These are phyloP conservation scores for Sylvilagus floridanus DNA, from an alignment of 2,797 vertebrate species.

Conservation along the genomic window DNA sequence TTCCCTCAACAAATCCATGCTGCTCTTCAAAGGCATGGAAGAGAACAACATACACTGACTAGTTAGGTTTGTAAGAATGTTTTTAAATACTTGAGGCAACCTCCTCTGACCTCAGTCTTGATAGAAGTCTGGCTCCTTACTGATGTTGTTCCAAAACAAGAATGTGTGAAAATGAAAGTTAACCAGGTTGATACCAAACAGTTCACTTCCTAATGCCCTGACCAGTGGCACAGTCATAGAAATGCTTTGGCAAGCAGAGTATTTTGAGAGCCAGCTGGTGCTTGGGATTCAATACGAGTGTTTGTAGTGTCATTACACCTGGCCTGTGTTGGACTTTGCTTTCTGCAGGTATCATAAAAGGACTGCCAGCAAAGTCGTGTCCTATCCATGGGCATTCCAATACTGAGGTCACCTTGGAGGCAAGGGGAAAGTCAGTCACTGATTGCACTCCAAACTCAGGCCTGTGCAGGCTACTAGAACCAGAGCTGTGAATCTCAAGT, in stretches of 20 bases:
- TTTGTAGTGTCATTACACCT: neutral
- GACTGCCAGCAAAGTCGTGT: neutral
- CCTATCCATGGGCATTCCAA: neutral
- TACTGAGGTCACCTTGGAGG: neutral
- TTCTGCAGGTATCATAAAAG: neutral
- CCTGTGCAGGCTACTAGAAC: neutral
- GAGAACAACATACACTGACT: neutral
- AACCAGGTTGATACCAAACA: neutral
- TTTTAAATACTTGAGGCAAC: constrained; percentile 38
- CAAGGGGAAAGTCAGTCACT: neutral
- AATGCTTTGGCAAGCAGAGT: neutral
- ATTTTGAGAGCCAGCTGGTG: neutral
- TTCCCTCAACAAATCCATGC: neutral
- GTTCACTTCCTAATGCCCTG: neutral
- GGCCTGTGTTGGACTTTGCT: neutral
- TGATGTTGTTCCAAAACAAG: neutral
- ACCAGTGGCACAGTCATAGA: neutral
- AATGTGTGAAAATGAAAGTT: constrained; percentile 5
- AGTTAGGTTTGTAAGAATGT: constrained; percentile 6
- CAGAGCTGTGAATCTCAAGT: neutral
- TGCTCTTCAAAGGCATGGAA: neutral
- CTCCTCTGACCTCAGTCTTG: neutral
- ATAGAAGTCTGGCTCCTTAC: constrained; percentile 19
- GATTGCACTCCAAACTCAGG: neutral
- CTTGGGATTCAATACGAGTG: neutral